Evolutionary conservation across 2,888 invertebrate genomes (phyloP), one percentile per base, ranked within the genome.

Genomic region (Tipula lateralis): DNA sequence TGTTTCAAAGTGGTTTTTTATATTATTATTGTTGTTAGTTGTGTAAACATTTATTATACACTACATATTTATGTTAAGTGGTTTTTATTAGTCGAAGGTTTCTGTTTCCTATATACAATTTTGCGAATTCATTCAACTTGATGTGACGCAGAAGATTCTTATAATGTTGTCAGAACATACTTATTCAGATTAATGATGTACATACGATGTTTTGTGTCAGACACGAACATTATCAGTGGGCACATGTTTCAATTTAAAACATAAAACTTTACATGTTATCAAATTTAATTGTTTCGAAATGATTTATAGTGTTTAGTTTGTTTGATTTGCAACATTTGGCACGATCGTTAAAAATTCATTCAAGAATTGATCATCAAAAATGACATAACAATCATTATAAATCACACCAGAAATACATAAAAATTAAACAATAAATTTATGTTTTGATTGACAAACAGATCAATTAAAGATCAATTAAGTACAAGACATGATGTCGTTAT

Each of bases 381-480:
- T 6, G 5, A 16, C 5, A 6, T 50, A 36, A 66, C 66, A 12
- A 66, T 66, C 24, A 66, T 12, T n/a, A 66, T 66, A 66, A 66
- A 66, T 7, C 24, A 66, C 9, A 3, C 6, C 66, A 66, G 0
- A 66, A 66, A 50, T 50, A 50, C 16, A 50, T 16, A 16, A 50
- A 50, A 50, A 6, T 50, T 16, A 50, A 50, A 19, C 16, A 50
- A 6, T n/a, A n/a, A 24, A 66, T 9, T 66, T 66, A 66, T 66
- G 24, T 66, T 66, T 66, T 66, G 66, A 66, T 66, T 66, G 66
- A 66, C 66, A 66, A 66, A 24, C 66, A 66, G 66, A 66, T 66
- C 66, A 66, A 66, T 66, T 66, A 24, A 66, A 24, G 66, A 66
- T 66, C 66, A 66, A 66, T 66, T 66, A 66, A 66, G 66, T 66